phyloP scores from a whole-genome alignment of 2,888 invertebrate species.

The Leucozona laternaria region DNA sequence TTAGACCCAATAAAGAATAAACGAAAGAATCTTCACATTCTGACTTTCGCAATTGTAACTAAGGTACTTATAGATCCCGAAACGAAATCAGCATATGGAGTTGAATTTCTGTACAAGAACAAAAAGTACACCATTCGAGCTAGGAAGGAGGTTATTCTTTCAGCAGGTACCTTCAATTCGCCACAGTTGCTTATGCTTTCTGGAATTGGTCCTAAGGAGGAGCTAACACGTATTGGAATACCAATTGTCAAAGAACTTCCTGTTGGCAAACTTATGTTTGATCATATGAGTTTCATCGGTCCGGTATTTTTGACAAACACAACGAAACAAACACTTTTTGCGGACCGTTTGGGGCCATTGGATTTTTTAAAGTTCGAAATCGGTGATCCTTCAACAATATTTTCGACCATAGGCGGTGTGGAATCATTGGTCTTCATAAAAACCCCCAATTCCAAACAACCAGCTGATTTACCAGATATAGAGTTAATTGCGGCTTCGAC shows the following conservation, averaged over 20 bases:
- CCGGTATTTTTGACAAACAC: slow-evolving; percentile 82
- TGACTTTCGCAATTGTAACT: slow-evolving; percentile 84
- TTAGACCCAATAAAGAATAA: slow-evolving; percentile 82
- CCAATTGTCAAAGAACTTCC: slow-evolving; percentile 86
- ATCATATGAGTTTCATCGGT: slow-evolving; percentile 84
- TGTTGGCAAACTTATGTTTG: slow-evolving; percentile 88
- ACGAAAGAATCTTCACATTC: slow-evolving; percentile 85
- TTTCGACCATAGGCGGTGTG: slow-evolving; percentile 86
- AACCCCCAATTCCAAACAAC: slow-evolving; percentile 85
- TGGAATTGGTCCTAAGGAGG: slow-evolving; percentile 86
- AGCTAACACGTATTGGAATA: slow-evolving; percentile 85
- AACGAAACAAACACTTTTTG: slow-evolving; percentile 78
- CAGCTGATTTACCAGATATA: slow-evolving; percentile 87
- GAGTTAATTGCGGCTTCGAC: slow-evolving; percentile 87
- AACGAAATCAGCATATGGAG: slow-evolving; percentile 84
- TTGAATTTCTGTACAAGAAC: slow-evolving; percentile 84
- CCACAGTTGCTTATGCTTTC: slow-evolving; percentile 96
- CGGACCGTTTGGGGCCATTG: slow-evolving; percentile 59
- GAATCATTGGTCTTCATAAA: slow-evolving; percentile 88
- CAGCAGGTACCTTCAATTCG: slow-evolving; percentile 95
- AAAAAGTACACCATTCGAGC: slow-evolving; percentile 85
- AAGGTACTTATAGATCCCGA: slow-evolving; percentile 84
- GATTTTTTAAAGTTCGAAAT: slow-evolving; percentile 76
- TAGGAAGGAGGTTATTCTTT: slow-evolving; percentile 91
- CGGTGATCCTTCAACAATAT: slow-evolving; percentile 83